phyloP scores from a whole-genome alignment of 2,888 invertebrate genomes.

The Glomeris marginata region DNA sequence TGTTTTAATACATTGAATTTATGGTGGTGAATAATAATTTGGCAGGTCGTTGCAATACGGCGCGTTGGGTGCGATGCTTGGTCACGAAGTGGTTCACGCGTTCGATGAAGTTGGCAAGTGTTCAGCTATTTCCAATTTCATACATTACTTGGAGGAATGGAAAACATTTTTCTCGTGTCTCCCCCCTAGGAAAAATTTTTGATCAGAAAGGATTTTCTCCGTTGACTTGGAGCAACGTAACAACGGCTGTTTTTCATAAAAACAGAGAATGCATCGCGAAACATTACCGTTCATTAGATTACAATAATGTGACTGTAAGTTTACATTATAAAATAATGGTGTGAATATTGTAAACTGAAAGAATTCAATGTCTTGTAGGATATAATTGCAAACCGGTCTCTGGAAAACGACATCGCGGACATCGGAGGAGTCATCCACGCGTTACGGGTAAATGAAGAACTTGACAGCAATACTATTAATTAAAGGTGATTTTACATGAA shows the following conservation, averaged over 20 bases:
- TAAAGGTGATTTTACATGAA: too few species aligned
- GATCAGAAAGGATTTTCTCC: conserved; percentile 3
- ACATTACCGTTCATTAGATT: background rate
- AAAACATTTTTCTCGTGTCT: background rate
- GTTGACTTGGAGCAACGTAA: background rate
- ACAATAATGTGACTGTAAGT: too few species aligned
- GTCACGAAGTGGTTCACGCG: conserved; percentile 2
- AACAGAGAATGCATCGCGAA: conserved; percentile 1
- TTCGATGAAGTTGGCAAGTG: conserved; percentile 8
- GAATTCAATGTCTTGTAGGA: too few species aligned
- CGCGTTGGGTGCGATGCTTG: conserved; percentile 3
- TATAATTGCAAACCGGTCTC: background rate
- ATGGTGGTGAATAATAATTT: background rate
- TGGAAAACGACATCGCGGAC: conserved; percentile 5
- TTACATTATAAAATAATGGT: too few species aligned
- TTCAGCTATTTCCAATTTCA: background rate
- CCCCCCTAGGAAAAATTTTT: conserved; percentile 6
- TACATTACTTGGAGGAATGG: background rate
- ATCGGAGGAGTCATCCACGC: conserved; percentile 9
- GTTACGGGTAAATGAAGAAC: background rate
- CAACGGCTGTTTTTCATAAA: conserved; percentile 1
- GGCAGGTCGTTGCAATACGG: conserved; percentile 5
- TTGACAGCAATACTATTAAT: too few species aligned
- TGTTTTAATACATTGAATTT: background rate
- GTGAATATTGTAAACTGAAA: background rate